Conservation (phyloP, 2,113 vertebrate genomes). For the Lonchura striata region DNA sequence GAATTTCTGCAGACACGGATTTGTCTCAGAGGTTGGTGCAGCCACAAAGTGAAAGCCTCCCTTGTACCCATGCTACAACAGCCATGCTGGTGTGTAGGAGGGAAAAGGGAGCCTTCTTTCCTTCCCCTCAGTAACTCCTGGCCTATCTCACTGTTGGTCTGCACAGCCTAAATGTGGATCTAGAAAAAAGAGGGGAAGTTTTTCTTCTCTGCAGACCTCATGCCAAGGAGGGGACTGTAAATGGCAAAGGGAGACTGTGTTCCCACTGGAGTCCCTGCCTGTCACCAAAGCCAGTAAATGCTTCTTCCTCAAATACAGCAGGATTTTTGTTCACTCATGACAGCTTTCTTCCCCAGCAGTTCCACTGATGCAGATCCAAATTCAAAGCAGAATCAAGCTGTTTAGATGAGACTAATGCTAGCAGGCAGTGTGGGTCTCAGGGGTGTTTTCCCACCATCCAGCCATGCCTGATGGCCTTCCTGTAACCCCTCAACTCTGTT, state of each 20-base stretch:
- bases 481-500: neutral
- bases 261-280: neutral
- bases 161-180: neutral
- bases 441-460: neutral
- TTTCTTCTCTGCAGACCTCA: neutral
- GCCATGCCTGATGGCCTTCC: neutral
- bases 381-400: neutral
- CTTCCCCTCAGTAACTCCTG: neutral
- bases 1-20: neutral
- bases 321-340: neutral
- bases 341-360: neutral
- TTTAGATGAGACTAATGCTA: neutral
- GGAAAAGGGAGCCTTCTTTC: neutral
- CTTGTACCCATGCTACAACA: neutral
- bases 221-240: neutral
- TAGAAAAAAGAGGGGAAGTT: neutral
- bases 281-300: neutral
- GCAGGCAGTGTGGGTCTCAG: neutral
- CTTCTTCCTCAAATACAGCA: neutral
- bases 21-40: neutral
- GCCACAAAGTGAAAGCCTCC: neutral
- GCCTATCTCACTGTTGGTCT: neutral
- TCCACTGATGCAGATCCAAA: neutral
- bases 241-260: accelerated
- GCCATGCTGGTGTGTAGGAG: neutral